A percentile compares a stretch with the other conserved stretches of the same genome.
Evolutionary conservation across 2,797 vertebrate species (phyloP).

Genomic region (Neoniphon sammara): DNA sequence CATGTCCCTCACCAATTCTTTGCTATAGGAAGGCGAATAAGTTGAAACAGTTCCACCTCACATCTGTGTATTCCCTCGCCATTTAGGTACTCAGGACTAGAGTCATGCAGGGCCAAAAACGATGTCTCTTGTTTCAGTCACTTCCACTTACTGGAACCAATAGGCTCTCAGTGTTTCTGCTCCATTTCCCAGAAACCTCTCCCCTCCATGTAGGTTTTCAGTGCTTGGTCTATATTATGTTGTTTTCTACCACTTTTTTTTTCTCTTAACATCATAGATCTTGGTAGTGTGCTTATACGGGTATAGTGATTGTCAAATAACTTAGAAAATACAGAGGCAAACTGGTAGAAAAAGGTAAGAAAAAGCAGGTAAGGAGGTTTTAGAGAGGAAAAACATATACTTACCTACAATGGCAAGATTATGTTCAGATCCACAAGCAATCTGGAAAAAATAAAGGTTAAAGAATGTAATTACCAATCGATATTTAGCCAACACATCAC

Average conservation of each 20-base stretch:
- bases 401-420: slow-evolving; percentile 92
- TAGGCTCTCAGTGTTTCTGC: slow-evolving; percentile 22
- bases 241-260: background rate
- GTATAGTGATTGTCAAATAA: background rate
- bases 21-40: slow-evolving; percentile 7
- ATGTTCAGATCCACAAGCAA: slow-evolving; percentile 94
- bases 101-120: slow-evolving; percentile 33
- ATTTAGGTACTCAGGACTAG: slow-evolving; percentile 10
- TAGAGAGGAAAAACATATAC: slow-evolving; percentile 46
- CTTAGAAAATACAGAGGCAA: background rate
- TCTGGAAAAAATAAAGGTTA: slow-evolving; percentile 78
- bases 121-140: slow-evolving; percentile 46
- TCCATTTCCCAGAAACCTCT: slow-evolving; percentile 23
- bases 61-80: slow-evolving; percentile 36
- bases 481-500: background rate
- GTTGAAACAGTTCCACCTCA: slow-evolving; percentile 36
- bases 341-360: background rate
- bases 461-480: slow-evolving; percentile 5
- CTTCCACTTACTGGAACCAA: slow-evolving; percentile 31
- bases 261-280: background rate
- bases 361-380: background rate
- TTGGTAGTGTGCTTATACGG: background rate
- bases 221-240: slow-evolving; percentile 21
- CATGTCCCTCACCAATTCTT: slow-evolving; percentile 44
- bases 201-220: slow-evolving; percentile 9